Evolutionary conservation across 2,113 vertebrate species (phyloP), one percentile per base, ranked within the genome.

Genomic region (Orycteropus afer): DNA sequence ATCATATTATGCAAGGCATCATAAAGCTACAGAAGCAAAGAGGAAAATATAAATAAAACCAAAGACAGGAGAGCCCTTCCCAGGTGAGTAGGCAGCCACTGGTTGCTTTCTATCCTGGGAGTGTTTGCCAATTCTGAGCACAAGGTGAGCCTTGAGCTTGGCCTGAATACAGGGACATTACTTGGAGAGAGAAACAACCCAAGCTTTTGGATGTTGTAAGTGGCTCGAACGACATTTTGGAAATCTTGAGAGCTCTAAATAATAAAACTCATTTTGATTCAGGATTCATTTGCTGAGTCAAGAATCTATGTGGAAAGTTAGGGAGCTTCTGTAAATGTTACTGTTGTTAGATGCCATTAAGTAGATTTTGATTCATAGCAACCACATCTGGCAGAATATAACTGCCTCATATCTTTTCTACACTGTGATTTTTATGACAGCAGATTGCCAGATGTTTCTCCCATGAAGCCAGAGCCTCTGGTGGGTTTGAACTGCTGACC

Each of bases 131-230:
- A 47, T 86, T 84, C 53, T 73, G 49, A 80, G 18, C 29, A 63
- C 90, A 86, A 93, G 92, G 69, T 40, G 40, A 96, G 87, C 74
- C 76, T 97, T 49, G 14, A 95, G 47, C 63, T 87, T 93, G 90
- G 74, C 90, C 61, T 80, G 20, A 67, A 76, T 42, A 65, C 61
- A 86, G 86, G 83, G 57, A 74, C 20, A 55, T 83, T 61, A 67
- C 61, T 74, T 18, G 88, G 79, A 86, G 69, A 82, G 63, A 78
- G 63, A 91, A 90, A 45, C 45, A 49, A 25, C 37, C 57, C 14
- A 55, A 49, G 51, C 55, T 83, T 25, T 82, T 55, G 49, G 57
- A 83, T 69, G 55, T 55, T 90, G 37, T 32, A 13, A 45, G 63
- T 27, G 4, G 55, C 23, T 74, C 23, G 55, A 83, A 17, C 79